Base-by-base conservation (phyloP, 37 sponge, comb jelly and placozoan species). In the Halichondria panicea region DNA sequence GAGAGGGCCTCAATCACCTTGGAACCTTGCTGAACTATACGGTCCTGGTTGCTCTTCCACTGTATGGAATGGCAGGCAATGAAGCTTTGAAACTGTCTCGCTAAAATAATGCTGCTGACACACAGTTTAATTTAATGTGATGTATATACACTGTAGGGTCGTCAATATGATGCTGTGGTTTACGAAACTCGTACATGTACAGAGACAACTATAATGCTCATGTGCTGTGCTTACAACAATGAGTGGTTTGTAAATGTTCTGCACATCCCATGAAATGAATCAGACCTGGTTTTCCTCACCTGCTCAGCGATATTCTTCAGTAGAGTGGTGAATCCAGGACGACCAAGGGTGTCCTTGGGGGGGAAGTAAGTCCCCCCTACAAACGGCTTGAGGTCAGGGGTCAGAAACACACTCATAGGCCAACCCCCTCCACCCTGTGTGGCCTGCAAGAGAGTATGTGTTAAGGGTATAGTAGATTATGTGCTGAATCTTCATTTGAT, bases 381-480 rank as follows among this genome's bases (percentile, higher is more conserved):
- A 36, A 85, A 85, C 0, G 91, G 91, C 27, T 90, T 80, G 21
- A 85, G 71, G 3, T 90, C 78, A 15, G 91, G 91, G 3, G 91
- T 90, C 24, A 90, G 81, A 37, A 84, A 90, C 33, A 90, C 91
- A 70, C 82, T 90, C 91, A 90, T 90, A 48, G 91, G 91, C 91
- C 91, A 90, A 0, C 91, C 91, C 18, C 91, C 91, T 24, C 91
- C 82, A 2, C 86, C 91, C 48, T 84, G 71, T 8, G 80, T 89
- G 25, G 85, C 85, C 87, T 86, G 30, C 45, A 43, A n/a, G n/a
- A n/a, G n/a, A n/a, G n/a, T n/a, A n/a, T n/a, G n/a, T 18, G 15
- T n/a, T n/a, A n/a, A n/a, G 52, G 2, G 25, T 3, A 25, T 25
- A 55, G 4, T 55, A 2, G 56, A 6, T 7, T 2, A 55, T 48